Conservation (phyloP, 1,140 invertebrate species). For the Telenomus remus region DNA sequence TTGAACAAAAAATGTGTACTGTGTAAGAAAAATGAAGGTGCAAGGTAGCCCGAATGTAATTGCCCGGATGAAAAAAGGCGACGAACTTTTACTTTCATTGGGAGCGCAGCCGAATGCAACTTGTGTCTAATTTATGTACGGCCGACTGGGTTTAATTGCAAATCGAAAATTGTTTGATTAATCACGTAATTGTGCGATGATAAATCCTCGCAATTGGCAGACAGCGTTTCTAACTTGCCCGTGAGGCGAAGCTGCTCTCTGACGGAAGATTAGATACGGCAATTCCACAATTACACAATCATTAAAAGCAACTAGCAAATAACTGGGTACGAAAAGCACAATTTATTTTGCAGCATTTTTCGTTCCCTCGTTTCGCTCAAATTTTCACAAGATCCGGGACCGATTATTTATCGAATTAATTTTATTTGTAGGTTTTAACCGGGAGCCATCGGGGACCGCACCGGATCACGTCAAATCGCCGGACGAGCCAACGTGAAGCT, state of each 20-base stretch:
- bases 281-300: conserved; percentile 42
- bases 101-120: background rate
- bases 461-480: conserved; percentile 13
- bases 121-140: conserved; percentile 32
- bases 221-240: conserved; percentile 5
- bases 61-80: conserved; percentile 10
- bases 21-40: no score
- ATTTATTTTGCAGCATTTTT: no score
- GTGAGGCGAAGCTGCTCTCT: conserved; percentile 9
- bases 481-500: conserved; percentile 4
- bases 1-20: no score
- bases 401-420: conserved; percentile 15
- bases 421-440: conserved; percentile 17
- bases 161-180: conserved; percentile 42
- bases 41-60: no score
- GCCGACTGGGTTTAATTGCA: conserved; percentile 29
- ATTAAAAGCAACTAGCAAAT: conserved; percentile 12
- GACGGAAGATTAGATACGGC: conserved; percentile 26
- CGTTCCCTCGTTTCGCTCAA: no score
- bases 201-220: conserved; percentile 33
- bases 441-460: conserved; percentile 16
- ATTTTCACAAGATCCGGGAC: no score
- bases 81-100: conserved; percentile 42
- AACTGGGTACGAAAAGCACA: conserved; percentile 4
- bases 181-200: conserved; percentile 45